A percentile compares a stretch with the other conserved stretches of the same genome.
These are phyloP conservation scores for Takifugu ocellatus DNA, from an alignment of 2,797 vertebrate genomes.

Conservation along the genomic window DNA sequence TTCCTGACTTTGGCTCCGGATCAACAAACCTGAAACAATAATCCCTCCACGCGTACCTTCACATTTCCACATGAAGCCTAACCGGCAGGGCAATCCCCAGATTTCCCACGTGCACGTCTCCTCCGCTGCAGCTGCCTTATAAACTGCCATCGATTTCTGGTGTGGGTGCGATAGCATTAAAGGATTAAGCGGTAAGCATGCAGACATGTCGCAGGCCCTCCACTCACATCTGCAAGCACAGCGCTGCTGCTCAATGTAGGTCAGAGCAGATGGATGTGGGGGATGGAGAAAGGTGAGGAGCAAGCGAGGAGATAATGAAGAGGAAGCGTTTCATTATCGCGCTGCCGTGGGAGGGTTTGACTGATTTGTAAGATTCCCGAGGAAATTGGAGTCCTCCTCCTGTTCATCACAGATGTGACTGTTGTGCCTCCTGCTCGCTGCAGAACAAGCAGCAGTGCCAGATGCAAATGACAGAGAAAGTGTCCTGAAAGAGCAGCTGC, in stretches of 20 bases:
- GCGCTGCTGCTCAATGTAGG: constrained; percentile 56
- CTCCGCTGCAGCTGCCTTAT: constrained; percentile 4
- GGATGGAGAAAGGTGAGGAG: constrained; percentile 56
- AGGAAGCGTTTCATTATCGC: constrained; percentile 60
- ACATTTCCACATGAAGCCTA: constrained; percentile 24
- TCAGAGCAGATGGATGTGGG: constrained; percentile 48
- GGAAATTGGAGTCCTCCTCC: constrained; percentile 14
- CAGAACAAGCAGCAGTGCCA: background rate
- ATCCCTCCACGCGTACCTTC: background rate
- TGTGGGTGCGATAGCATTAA: constrained; percentile 12
- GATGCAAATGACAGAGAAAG: too few relatives aligned
- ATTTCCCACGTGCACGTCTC: constrained; percentile 3
- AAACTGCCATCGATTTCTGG: background rate
- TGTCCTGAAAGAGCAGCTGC: too few relatives aligned
- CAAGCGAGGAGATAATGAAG: constrained; percentile 17
- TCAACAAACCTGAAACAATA: too few relatives aligned
- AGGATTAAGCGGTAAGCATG: constrained; percentile 8
- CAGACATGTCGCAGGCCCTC: constrained; percentile 20
- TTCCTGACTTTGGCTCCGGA: too few relatives aligned
- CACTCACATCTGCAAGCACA: constrained; percentile 43
- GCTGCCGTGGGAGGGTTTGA: constrained; percentile 23
- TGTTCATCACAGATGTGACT: too few relatives aligned
- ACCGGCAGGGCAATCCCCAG: background rate
- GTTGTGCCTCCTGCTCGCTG: background rate
- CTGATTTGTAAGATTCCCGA: constrained; percentile 16